Evolutionary conservation across 2,113 vertebrate species (phyloP), one percentile per base, ranked within the genome.

Genomic region (Hemiprocne comata): DNA sequence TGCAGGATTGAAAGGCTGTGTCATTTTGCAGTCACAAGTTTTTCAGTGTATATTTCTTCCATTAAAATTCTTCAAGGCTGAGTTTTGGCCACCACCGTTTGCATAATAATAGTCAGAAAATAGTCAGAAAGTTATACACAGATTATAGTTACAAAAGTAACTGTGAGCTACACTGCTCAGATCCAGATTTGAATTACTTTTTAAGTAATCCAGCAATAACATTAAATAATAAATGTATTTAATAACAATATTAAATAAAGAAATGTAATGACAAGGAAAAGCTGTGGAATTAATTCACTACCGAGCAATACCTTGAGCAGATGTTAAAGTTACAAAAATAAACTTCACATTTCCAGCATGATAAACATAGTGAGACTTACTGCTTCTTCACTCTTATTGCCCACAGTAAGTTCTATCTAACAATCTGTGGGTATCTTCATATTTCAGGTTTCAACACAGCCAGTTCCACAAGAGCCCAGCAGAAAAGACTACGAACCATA

Each of bases 401-500:
- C 80, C 19, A 14, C 18, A 38, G 0, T 21, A 31, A 51, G 17
- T 4, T 7, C 3, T 67, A 40, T 25, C 48, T 96, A n/a, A 97
- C n/a, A 71, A 53, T 7, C 55, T 31, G 7, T 26, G 83, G 36
- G 9, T 54, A 9, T 84, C 81, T 15, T 90, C 90, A 1, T 64
- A 50, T 82, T 76, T 17, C 96, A 99, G 99, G 98, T 98, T 97
- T 98, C 99, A 58, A 95, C 97, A 94, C 99, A 99, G 97, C 98
- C 99, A 66, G 98, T 98, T 97, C 98, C 99, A 85, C 99, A 99
- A 98, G 99, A 99, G 96, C 98, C 98, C 97, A 98, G 97, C 96
- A 98, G 98, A 97, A 99, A 99, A 98, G 99, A 99, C 95, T 99
- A 99, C 42, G 99, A 99, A 97, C 97, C 98, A 95, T 99, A 99